Conservation (phyloP, 2,888 invertebrate species). For the Rosalia funebris region DNA sequence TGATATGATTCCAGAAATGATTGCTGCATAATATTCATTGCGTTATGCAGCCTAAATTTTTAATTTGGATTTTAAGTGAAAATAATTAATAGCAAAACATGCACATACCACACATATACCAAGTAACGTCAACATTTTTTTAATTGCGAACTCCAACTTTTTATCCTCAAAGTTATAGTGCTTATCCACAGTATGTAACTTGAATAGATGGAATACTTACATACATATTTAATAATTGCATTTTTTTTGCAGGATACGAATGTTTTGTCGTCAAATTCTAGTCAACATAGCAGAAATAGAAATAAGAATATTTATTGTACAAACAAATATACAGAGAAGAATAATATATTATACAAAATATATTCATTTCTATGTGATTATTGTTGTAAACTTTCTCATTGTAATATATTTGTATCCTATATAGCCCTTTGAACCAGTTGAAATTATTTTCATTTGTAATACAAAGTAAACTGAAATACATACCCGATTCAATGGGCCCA, state of each 20-base stretch:
- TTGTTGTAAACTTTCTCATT: too few relatives aligned
- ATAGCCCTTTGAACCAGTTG: neutral
- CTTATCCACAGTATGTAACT: too few relatives aligned
- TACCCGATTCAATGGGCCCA: neutral
- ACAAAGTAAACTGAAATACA: neutral
- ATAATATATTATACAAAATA: neutral
- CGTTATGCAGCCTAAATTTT: neutral
- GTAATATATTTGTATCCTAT: too few relatives aligned
- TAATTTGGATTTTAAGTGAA: neutral
- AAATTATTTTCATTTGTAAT: neutral
- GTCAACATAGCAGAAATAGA: neutral
- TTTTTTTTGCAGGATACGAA: neutral
- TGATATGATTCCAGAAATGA: too few relatives aligned
- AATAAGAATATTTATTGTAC: neutral
- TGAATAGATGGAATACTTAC: too few relatives aligned
- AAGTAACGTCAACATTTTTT: too few relatives aligned
- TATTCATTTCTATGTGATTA: conserved; percentile 1
- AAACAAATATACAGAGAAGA: neutral
- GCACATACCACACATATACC: too few relatives aligned
- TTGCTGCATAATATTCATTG: too few relatives aligned
- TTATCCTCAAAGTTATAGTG: too few relatives aligned
- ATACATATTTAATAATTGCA: too few relatives aligned
- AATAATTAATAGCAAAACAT: too few relatives aligned
- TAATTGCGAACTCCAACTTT: too few relatives aligned
- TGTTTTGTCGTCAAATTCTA: neutral